Percentiles rank a stretch among this genome's conserved stretches.
Evolutionary conservation across 2,797 vertebrate genomes (phyloP).

Genomic region (Helostoma temminkii): DNA sequence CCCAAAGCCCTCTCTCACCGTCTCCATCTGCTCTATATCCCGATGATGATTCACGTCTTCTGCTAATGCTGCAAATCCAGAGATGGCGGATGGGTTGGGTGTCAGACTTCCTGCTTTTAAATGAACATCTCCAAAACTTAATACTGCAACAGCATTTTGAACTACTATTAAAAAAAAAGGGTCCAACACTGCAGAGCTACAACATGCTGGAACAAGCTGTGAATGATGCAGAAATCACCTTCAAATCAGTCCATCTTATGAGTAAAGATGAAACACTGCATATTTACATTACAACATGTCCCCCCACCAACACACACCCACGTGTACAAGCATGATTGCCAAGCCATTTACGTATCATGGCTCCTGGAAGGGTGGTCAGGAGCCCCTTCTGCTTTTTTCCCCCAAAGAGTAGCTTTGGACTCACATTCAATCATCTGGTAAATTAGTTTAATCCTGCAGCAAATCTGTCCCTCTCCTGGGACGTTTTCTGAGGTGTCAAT

Average conservation of each 20-base stretch:
- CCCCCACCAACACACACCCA: slow-evolving; percentile 22
- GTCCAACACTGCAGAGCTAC: slow-evolving; percentile 1
- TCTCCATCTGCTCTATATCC: slow-evolving; percentile 72
- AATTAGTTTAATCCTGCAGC: slow-evolving; percentile 86
- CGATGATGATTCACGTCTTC: slow-evolving; percentile 74
- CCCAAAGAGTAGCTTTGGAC: slow-evolving; percentile 82
- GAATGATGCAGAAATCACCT: slow-evolving; percentile 23
- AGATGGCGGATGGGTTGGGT: slow-evolving; percentile 66
- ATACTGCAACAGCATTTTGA: slow-evolving; percentile 34
- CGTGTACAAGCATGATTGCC: slow-evolving; percentile 52
- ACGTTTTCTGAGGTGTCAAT: slow-evolving; percentile 84
- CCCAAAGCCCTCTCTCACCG: slow-evolving; percentile 58
- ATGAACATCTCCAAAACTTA: slow-evolving; percentile 50
- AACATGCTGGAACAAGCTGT: neutral
- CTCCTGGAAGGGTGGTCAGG: slow-evolving; percentile 53
- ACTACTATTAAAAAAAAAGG: slow-evolving; percentile 30
- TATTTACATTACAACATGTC: slow-evolving; percentile 35
- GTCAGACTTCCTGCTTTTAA: slow-evolving; percentile 58
- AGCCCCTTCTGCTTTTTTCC: slow-evolving; percentile 74
- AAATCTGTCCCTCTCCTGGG: slow-evolving; percentile 83
- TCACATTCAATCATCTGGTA: slow-evolving; percentile 85
- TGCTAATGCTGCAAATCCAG: slow-evolving; percentile 75
- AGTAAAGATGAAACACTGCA: neutral
- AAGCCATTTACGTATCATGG: slow-evolving; percentile 71
- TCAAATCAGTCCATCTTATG: slow-evolving; percentile 7